Percentiles rank a stretch among this genome's conserved stretches.
These are phyloP conservation scores for Aphelinus atriplicis DNA, from an alignment of 1,140 invertebrate genomes.

Conservation along the genomic window DNA sequence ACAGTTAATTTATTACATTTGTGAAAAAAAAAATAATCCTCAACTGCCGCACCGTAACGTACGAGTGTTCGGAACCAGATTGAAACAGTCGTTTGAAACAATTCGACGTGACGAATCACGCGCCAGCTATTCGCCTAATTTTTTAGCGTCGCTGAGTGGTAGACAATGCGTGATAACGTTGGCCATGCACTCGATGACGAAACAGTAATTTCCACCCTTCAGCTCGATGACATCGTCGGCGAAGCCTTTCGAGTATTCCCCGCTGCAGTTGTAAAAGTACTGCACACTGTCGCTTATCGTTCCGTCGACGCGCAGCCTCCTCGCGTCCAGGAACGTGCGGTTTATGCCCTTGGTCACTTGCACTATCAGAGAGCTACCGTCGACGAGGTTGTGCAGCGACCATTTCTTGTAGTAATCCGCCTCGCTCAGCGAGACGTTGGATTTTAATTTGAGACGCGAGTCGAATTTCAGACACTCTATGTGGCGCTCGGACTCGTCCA, in stretches of 20 bases:
- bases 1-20: too few relatives aligned
- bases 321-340: neutral
- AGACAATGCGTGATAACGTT: slow-evolving; percentile 9
- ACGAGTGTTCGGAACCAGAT: too few relatives aligned
- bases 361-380: neutral
- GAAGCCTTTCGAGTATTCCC: too few relatives aligned
- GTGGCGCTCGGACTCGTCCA: neutral
- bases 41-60: slow-evolving; percentile 47
- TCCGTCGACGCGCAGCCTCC: neutral
- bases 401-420: neutral
- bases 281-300: neutral
- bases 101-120: too few relatives aligned
- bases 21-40: slow-evolving; percentile 41
- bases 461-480: slow-evolving; percentile 6
- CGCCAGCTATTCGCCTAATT: neutral
- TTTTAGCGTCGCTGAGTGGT: neutral
- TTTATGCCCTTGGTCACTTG: neutral
- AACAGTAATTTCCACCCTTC: slow-evolving; percentile 10
- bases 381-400: slow-evolving; percentile 5
- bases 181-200: neutral
- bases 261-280: slow-evolving; percentile 4
- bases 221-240: neutral
- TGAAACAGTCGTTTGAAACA: too few relatives aligned
- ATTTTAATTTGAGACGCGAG: neutral
- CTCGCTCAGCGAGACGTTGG: neutral